Evolutionary conservation across 2,113 vertebrate genomes (phyloP).

Genomic region (Actenoides hombroni): DNA sequence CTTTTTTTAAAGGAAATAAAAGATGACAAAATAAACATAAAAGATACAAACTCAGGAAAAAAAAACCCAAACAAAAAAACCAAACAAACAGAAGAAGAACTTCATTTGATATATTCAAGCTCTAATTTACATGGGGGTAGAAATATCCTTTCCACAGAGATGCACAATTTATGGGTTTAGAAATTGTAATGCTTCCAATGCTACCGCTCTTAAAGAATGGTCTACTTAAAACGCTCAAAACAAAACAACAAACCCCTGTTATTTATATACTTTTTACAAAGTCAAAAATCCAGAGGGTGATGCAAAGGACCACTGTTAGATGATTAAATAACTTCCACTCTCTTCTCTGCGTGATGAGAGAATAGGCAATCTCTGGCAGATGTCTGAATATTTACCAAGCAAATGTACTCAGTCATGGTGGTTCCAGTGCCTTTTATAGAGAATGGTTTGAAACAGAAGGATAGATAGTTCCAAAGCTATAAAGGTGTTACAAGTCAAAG

Average conservation of each 20-base stretch:
- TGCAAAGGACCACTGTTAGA: background rate
- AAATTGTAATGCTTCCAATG: background rate
- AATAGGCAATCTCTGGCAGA: background rate
- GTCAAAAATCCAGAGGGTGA: background rate
- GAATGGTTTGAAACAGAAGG: background rate
- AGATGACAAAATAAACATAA: background rate
- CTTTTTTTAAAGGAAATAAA: background rate
- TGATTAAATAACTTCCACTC: background rate
- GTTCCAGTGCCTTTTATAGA: background rate
- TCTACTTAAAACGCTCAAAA: background rate
- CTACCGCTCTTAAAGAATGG: background rate
- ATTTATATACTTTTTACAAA: background rate
- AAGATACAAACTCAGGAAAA: background rate
- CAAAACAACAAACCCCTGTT: background rate
- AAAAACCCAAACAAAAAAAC: background rate
- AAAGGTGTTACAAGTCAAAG: background rate
- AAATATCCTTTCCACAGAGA: background rate
- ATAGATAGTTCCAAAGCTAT: background rate
- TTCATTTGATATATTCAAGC: background rate
- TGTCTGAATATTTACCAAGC: background rate
- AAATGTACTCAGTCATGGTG: background rate
- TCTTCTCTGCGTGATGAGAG: background rate
- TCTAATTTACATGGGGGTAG: background rate
- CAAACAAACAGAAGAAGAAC: background rate
- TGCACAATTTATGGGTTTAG: background rate